Base-by-base conservation (phyloP, 2,113 vertebrate genomes). In the Vanacampus margaritifer region DNA sequence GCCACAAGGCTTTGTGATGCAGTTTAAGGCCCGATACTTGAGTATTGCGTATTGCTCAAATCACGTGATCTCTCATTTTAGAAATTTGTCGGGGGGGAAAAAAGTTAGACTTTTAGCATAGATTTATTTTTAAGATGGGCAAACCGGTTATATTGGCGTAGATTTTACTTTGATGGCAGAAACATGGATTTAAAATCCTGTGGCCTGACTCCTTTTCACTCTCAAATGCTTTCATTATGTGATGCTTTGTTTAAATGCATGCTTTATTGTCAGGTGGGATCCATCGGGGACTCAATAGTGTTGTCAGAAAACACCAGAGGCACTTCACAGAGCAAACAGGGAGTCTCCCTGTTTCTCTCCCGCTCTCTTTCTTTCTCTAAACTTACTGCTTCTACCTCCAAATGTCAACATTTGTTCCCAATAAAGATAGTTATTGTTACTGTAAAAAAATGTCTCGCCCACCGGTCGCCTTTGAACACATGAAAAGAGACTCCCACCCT, bases 391-490 rank as follows among this genome's bases (percentile, higher is more conserved):
- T 36, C 84, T 90, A 86, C 81, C 79, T 88, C 89, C 89, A 93
- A 94, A 94, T 93, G 92, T 93, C 93, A 94, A 92, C 93, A 94
- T 94, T 95, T 95, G 93, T 93, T 95, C 90, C 91, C 89, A 93
- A 92, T 93, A 92, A 95, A 91, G 84, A 90, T 92, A 92, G 89
- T 93, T 92, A 93, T 91, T 95, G 92, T 97, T 94, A 94, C 93
- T 86, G 89, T 85, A 57, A 65, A 58, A 67, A 86, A 91, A 91
- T 89, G 75, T 82, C 74, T 71, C 82, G 79, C 83, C 83, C 79
- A 84, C 89, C 91, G 79, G 90, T 89, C 78, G 90, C 90, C 88
- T 93, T 90, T 89, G 91, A 89, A 90, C 87, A 93, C 87, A 81
- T 86, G 88, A 87, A 93, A 91, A 90, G 85, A 89, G 85, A 85